Conservation (phyloP, 2,797 vertebrate species). For the Silurus aristotelis region DNA sequence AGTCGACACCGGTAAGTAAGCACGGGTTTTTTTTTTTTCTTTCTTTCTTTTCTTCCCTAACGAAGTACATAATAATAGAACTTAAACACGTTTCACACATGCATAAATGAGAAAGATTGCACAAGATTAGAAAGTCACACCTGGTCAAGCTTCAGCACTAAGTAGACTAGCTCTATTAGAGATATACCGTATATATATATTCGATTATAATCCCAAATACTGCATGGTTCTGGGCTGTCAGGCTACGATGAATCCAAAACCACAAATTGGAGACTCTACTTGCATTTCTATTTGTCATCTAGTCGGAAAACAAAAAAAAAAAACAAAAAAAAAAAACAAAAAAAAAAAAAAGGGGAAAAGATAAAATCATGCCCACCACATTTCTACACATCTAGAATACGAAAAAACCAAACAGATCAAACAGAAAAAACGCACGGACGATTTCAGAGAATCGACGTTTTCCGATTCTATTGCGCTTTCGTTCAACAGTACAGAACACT, state of each 20-base stretch:
- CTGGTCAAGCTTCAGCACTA: conserved; percentile 98
- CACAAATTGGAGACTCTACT: conserved; percentile 78
- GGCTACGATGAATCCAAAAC: conserved; percentile 90
- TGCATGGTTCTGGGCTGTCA: conserved; percentile 88
- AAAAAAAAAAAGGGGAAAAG: no score
- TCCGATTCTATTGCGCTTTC: conserved; percentile 95
- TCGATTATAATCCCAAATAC: conserved; percentile 83
- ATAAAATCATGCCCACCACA: conserved; percentile 89
- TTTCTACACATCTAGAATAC: conserved; percentile 82
- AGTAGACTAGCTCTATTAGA: conserved; percentile 90
- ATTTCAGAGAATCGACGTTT: conserved; percentile 75
- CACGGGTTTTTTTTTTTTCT: conserved; percentile 60
- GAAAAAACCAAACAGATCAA: conserved; percentile 65
- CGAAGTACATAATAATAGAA: conserved; percentile 87
- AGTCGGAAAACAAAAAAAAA: conserved; percentile 60
- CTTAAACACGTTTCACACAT: conserved; percentile 85
- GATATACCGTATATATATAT: conserved; percentile 70
- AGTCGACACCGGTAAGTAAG: conserved; percentile 85
- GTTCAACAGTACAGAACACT: conserved; percentile 89
- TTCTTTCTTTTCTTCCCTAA: conserved; percentile 58
- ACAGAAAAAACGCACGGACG: conserved; percentile 70
- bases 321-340: no score
- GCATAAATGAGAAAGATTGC: conserved; percentile 99
- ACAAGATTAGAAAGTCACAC: conserved; percentile 92
- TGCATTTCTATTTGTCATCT: conserved; percentile 81